Conservation (phyloP, 1,140 invertebrate genomes). For the Vanessa tameamea region DNA sequence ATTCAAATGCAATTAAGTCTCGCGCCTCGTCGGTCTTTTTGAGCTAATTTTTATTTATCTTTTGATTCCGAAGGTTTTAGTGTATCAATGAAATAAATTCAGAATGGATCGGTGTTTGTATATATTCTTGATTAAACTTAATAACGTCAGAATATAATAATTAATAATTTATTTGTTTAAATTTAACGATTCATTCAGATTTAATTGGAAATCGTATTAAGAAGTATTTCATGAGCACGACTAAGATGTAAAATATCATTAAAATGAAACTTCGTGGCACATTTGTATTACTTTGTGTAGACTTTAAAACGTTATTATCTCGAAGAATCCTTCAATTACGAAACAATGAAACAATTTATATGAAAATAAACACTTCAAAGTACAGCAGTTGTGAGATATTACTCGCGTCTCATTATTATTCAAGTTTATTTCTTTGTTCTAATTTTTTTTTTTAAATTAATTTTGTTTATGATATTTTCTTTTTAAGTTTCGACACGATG, state of each 20-base stretch:
- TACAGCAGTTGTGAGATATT: slow-evolving; percentile 40
- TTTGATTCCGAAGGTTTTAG: slow-evolving; percentile 30
- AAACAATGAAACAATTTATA: slow-evolving; percentile 47
- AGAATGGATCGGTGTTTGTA: not conserved
- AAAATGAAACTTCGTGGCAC: slow-evolving; percentile 30
- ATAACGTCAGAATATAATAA: not conserved
- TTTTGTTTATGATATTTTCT: slow-evolving; percentile 36
- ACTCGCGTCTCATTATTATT: slow-evolving; percentile 43
- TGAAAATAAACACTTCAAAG: slow-evolving; percentile 45
- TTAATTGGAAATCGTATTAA: not conserved
- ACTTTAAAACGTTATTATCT: slow-evolving; percentile 33
- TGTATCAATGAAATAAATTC: slow-evolving; percentile 13
- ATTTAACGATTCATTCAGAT: slow-evolving; percentile 5
- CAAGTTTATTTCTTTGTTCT: slow-evolving; percentile 33
- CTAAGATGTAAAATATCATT: slow-evolving; percentile 41
- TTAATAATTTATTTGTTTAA: not conserved
- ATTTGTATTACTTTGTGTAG: slow-evolving; percentile 29
- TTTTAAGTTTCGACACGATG: slow-evolving; percentile 15
- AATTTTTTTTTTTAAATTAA: slow-evolving; percentile 43
- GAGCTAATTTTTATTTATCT: slow-evolving; percentile 58
- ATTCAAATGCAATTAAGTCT: slow-evolving; percentile 74
- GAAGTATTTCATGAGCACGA: slow-evolving; percentile 22
- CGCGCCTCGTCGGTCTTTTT: slow-evolving; percentile 50
- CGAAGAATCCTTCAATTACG: slow-evolving; percentile 28
- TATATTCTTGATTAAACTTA: not conserved